These are phyloP conservation scores for Acomys russatus DNA, from an alignment of 2,797 vertebrate genomes.

Conservation along the genomic window DNA sequence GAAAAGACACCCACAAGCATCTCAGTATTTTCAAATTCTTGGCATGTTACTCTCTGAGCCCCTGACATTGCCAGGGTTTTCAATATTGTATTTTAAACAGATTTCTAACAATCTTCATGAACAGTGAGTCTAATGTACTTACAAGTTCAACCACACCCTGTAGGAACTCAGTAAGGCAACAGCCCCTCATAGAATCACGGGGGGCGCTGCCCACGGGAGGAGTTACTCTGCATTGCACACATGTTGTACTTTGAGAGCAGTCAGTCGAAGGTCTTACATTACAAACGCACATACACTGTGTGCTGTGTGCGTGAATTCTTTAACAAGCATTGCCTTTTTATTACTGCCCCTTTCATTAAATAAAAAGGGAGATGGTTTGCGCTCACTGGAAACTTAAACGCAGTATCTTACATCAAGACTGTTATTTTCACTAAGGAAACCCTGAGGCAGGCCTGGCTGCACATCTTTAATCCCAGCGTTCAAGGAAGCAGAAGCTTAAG, in stretches of 20 bases:
- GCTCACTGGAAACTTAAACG: conserved; percentile 38
- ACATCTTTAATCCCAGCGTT: not conserved
- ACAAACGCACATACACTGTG: too few species aligned
- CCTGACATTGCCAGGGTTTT: not conserved
- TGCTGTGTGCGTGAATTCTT: not conserved
- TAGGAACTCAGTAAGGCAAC: not conserved
- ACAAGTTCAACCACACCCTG: not conserved
- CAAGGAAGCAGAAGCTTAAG: not conserved
- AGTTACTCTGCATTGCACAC: not conserved
- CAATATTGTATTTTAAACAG: not conserved
- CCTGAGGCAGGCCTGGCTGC: not conserved
- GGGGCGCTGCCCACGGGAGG: too few species aligned
- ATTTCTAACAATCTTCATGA: not conserved
- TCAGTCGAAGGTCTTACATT: not conserved
- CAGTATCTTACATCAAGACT: not conserved
- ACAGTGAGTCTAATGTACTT: not conserved
- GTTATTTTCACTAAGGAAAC: conserved; percentile 60
- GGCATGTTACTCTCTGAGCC: not conserved
- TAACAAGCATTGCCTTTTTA: not conserved
- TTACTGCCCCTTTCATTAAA: not conserved
- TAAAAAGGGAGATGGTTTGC: not conserved
- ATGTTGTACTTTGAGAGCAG: not conserved
- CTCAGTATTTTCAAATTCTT: not conserved
- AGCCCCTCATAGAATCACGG: not conserved
- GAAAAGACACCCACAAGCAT: not conserved